Evolutionary conservation across 2,888 invertebrate species (phyloP), one percentile per base, ranked within the genome.

Genomic region (Dasypolia templi): DNA sequence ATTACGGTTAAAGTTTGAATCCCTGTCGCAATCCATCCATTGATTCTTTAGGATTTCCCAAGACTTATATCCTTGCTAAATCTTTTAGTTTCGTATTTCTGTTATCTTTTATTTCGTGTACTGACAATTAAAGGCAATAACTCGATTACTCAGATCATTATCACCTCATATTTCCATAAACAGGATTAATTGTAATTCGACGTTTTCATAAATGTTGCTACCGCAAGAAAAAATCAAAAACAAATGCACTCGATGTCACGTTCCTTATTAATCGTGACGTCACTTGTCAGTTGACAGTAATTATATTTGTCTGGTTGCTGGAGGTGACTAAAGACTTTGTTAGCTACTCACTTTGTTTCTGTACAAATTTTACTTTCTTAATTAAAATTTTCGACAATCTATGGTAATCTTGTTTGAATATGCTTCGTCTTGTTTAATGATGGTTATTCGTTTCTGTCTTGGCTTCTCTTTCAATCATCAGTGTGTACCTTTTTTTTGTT

Each of bases 281-380:
- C 75, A 64, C 46, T 73, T 79, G 71, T 42, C 75, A 72, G 72
- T 74, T 67, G 71, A 53, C 72, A 71, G 70, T 86, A 78, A 85
- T 80, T 87, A 86, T 86, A 77, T 82, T 83, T 85, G 77, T 83
- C 77, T 82, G 51, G 65, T 72, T 76, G 55, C 29, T 51, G 14
- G 58, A 83, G 83, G 80, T 79, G 84, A 68, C 77, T 79, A 72
- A 82, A 70, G 67, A 74, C 83, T 77, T 85, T 83, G 86, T 85
- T 87, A 85, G 72, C 72, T 59, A 56, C 66, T n/a, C 73, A 73
- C 61, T 86, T 86, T 86, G 75, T 75, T 63, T 51, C 66, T 56
- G 83, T 85, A 82, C 72, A 87, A 75, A 83, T 85, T 87, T 85
- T 75, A 85, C 77, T 85, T 82, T 66, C 44, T 77, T 75, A 72